Base-by-base conservation (phyloP, 2,113 vertebrate species). In the Hemiscyllium ocellatum region DNA sequence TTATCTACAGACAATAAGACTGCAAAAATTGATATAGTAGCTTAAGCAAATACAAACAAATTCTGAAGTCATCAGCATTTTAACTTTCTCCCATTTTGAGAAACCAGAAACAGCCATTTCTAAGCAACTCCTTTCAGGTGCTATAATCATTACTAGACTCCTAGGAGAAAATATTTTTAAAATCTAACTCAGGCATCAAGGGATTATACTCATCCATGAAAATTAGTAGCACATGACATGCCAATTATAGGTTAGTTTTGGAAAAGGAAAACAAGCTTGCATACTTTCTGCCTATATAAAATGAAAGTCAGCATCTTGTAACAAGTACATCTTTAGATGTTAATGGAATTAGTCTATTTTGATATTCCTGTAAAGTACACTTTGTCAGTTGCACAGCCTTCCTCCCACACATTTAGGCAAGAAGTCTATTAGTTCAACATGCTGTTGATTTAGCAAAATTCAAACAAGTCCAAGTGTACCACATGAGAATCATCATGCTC, bases 51-150 rank as follows among this genome's bases (percentile, higher is more conserved):
- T 93, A 93, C 42, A 61, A 85, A 95, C 76, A 47, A 42, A 83
- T 95, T 8, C 69, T 69, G 70, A 87, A 66, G 61, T 78, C 89
- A 95, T 95, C 86, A 96, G 87, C 76, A 37, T 68, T 95, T 95
- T 85, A 94, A 96, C 96, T 96, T 91, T 96, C 97, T 96, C 96
- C 95, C 96, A 69, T 87, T 90, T 72, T 24, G 69, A 95, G 96
- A 20, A 56, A 52, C 96, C 96, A 94, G 68, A 29, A 95, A 95
- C 12, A 26, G 68, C 68, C 93, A 95, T 95, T 72, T 70, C n/a
- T 95, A 50, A 17, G 47, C 22, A 47, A 50, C 68, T 13, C 19
- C n/a, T 15, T n/a, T 93, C 4, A 66, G 24, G 93, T 70, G 20
- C 86, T 89, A 70, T 93, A 37, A 66, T 42, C 20, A 47, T 95